Evolutionary conservation across 1,140 invertebrate species (phyloP), one percentile per base, ranked within the genome.

Genomic region (Hydropsyche tenuis): DNA sequence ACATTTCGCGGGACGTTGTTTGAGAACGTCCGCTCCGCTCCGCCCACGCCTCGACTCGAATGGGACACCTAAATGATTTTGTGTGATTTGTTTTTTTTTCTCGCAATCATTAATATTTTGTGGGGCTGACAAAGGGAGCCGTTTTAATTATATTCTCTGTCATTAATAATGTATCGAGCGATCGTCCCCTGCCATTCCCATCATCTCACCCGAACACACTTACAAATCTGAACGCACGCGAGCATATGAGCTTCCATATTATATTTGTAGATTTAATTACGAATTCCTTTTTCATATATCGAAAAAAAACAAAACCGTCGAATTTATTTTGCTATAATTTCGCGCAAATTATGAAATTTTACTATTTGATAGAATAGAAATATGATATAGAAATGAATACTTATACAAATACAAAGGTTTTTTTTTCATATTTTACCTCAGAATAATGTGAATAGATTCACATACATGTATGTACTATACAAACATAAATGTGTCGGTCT

Each of bases 141-240:
- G 53, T 73, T 75, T 75, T 75, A 73, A 75, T 75, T 75, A 75
- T 75, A 72, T 75, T 72, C 71, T 68, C 71, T 60, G 65, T 53
- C 74, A 75, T 75, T 73, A 75, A 75, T 75, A 73, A 75, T 63
- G 42, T 69, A 73, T 75, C 71, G 74, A 45, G 18, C 71, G 74
- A 56, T 70, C 68, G 68, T 70, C 68, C 51, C 48, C 51, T 53
- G 68, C 68, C 68, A 70, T 70, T 70, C 23, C 43, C 48, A 45
- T 70, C 48, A 70, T 23, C 48, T 12, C 56, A 6, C n/a, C 30
- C 48, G 20, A 9, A 20, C 48, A 20, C 48, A 53, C 56, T 25
- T 5, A 51, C 14, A 51, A 51, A 3, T 14, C 3, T 4, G 14
- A 51, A 51, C 3, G 14, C 18, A 51, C 46, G 46, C 18, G 46